Evolutionary conservation across 2,113 vertebrate genomes (phyloP).

Genomic region (Bubo scandiacus): DNA sequence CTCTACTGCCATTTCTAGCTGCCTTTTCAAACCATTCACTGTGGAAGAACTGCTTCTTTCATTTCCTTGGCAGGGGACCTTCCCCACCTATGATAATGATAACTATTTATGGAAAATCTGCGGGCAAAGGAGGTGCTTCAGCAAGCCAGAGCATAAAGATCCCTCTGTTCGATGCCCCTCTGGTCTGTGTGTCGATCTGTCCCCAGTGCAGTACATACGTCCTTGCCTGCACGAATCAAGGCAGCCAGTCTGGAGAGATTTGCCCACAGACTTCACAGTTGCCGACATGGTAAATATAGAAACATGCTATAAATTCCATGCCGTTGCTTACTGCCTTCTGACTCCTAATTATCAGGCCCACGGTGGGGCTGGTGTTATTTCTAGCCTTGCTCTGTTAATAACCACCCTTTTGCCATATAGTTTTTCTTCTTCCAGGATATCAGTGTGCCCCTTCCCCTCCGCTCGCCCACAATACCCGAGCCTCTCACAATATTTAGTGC

Average conservation of each 20-base stretch:
- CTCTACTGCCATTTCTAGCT: not conserved
- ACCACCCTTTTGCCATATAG: not conserved
- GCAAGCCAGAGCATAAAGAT: not conserved
- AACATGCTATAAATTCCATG: not conserved
- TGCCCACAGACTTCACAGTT: not conserved
- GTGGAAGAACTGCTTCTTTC: constrained; percentile 33
- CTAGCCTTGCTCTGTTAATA: not conserved
- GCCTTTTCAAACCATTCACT: not conserved
- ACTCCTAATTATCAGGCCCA: not conserved
- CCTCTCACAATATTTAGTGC: not conserved
- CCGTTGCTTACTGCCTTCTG: not conserved
- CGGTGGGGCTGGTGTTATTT: not conserved
- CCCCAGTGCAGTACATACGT: not conserved
- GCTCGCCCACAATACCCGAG: accelerated
- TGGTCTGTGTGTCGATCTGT: not conserved
- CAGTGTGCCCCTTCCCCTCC: accelerated
- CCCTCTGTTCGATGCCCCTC: not conserved
- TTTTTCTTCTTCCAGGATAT: not conserved
- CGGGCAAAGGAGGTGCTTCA: not conserved
- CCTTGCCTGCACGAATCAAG: not conserved
- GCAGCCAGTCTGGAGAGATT: not conserved
- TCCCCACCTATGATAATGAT: not conserved
- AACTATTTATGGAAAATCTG: constrained; percentile 34
- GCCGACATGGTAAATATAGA: not conserved
- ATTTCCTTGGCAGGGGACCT: not conserved